These are phyloP conservation scores for Anagrus nilaparvatae DNA, from an alignment of 1,140 invertebrate genomes.

Conservation along the genomic window DNA sequence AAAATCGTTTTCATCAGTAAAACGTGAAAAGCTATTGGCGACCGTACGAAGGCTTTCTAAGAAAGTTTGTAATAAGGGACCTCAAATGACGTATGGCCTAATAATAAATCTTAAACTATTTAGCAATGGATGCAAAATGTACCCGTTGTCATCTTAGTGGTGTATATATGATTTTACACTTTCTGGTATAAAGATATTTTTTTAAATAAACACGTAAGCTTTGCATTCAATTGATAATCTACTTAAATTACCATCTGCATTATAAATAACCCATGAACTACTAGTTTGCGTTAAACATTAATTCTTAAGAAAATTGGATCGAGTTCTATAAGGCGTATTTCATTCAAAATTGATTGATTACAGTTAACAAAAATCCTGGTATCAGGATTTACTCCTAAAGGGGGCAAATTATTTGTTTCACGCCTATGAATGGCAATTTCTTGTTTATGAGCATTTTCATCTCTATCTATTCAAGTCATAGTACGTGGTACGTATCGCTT, in stretches of 20 bases:
- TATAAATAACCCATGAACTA: conserved; percentile 11
- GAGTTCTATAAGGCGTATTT: conserved; percentile 6
- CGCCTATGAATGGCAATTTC: conserved; percentile 12
- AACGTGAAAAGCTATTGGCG: too few species aligned
- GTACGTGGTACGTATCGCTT: not conserved
- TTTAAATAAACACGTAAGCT: conserved; percentile 5
- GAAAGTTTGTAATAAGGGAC: not conserved
- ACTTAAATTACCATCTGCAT: conserved; percentile 3
- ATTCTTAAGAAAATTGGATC: conserved; percentile 7
- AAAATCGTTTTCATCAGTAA: not conserved
- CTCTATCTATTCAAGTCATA: conserved; percentile 4
- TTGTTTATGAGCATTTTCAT: conserved; percentile 7
- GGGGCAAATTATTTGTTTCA: conserved; percentile 5
- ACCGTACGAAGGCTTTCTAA: not conserved
- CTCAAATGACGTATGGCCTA: conserved; percentile 3
- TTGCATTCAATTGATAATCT: not conserved
- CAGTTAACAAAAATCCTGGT: conserved; percentile 10
- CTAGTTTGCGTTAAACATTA: not conserved
- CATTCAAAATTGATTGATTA: conserved; percentile 6
- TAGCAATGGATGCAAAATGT: conserved; percentile 1
- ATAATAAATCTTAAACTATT: conserved; percentile 6
- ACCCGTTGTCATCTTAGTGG: conserved; percentile 8
- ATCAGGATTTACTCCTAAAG: conserved; percentile 3
- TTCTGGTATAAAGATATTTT: conserved; percentile 9
- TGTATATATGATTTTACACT: conserved; percentile 2